These are phyloP conservation scores for Perithous albicinctus DNA, from an alignment of 2,888 invertebrate species.

Conservation along the genomic window DNA sequence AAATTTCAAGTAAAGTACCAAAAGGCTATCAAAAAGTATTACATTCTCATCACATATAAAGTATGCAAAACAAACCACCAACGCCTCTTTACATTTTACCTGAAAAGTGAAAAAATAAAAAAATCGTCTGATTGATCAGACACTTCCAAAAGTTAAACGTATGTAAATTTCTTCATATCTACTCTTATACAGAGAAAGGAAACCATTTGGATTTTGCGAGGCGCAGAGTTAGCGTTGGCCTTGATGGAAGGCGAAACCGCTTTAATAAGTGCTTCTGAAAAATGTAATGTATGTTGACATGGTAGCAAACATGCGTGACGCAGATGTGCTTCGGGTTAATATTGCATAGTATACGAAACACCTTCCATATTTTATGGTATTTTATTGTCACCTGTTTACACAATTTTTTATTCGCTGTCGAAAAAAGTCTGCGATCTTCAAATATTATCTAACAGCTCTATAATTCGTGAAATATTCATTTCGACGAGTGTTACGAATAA, in stretches of 20 bases:
- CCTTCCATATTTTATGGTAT: not conserved
- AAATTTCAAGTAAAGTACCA: no score
- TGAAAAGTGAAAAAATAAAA: no score
- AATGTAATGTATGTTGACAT: constrained; percentile 2
- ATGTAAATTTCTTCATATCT: not conserved
- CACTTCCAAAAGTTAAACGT: not conserved
- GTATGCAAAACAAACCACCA: no score
- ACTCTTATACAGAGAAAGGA: not conserved
- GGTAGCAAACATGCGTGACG: not conserved
- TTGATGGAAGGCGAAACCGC: not conserved
- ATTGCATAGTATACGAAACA: not conserved
- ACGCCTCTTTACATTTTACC: no score
- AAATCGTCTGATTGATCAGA: not conserved
- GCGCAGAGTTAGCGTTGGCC: not conserved
- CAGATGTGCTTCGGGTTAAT: not conserved
- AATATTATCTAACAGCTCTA: not conserved
- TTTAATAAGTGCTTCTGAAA: not conserved
- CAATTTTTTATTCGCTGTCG: not conserved
- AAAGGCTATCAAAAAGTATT: no score
- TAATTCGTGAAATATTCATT: not conserved
- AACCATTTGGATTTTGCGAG: not conserved
- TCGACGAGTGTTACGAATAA: not conserved
- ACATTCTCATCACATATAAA: no score
- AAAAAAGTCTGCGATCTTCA: not conserved
- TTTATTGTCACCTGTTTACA: constrained; percentile 14